Base-by-base conservation (phyloP, 2,888 invertebrate species). In the Griposia aprilina region DNA sequence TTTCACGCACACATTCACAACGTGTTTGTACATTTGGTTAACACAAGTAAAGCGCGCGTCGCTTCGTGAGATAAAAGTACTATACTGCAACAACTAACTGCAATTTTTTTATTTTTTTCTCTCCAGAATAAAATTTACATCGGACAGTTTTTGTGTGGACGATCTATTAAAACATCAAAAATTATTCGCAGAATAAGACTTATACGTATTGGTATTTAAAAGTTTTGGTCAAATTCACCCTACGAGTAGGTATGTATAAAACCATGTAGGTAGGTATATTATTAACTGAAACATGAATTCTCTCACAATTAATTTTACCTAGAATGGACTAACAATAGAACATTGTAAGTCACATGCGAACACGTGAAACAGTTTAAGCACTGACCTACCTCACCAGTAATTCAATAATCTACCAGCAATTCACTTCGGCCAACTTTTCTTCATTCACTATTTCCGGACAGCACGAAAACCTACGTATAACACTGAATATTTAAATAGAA, bases 311-410 rank as follows among this genome's bases (percentile, higher is more conserved):
- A 26, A 55, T 2, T 50, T 8, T 50, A 82, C n/a, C 20, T 13
- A 41, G 55, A 41, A 60, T 41, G n/a, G n/a, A 45, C 8, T n/a
- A 63, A 45, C 1, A 55, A 68, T 23, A 63, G 45, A 70, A 41
- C 20, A 26, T 6, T 26, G 23, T 41, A 15, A 45, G n/a, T 17
- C 26, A 67, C 41, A 36, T 52, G 50, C 23, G 23, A 36, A n/a
- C 36, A 77, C 55, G 36, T 57, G 55, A 52, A 30, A 11, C 30
- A 15, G 7, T 72, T 83, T 17, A 20, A 78, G 15, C 5, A 83
- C 87, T 83, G 84, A 83, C 83, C 83, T 78, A 69, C 72, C 87
- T 0, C 79, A 83, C 45, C 23, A 57, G 67, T 82, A 76, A 73
- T 86, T 69, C 60, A 72, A 83, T 78, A 86, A 78, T 69, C 72